phyloP scores from a whole-genome alignment of 2,888 invertebrate species.

The Agriotes lineatus region DNA sequence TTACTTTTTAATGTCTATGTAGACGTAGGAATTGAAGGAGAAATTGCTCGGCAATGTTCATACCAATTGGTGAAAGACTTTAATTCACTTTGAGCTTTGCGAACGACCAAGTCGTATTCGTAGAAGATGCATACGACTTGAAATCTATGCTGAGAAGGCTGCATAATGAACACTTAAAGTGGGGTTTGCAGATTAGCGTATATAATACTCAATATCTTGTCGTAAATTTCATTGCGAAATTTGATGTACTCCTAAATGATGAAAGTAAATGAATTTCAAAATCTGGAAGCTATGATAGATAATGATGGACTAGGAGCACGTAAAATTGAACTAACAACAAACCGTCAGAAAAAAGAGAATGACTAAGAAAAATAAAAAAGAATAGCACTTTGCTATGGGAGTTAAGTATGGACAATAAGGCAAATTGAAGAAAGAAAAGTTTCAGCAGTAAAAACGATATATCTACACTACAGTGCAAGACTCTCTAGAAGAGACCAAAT shows the following conservation, averaged over 20 bases:
- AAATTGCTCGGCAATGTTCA: background rate
- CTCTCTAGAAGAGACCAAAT: too few relatives aligned
- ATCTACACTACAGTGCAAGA: too few relatives aligned
- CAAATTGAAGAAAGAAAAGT: too few relatives aligned
- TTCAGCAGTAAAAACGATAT: too few relatives aligned
- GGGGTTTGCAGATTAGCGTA: too few relatives aligned
- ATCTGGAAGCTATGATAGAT: background rate
- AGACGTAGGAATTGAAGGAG: too few relatives aligned
- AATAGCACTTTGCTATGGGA: too few relatives aligned
- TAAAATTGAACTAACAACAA: background rate
- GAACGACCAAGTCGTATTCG: background rate
- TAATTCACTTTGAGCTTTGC: background rate
- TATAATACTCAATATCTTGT: background rate
- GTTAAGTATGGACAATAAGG: too few relatives aligned
- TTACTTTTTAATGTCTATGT: background rate
- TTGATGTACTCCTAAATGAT: too few relatives aligned
- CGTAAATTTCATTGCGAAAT: background rate
- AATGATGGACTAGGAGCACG: background rate
- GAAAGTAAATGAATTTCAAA: too few relatives aligned
- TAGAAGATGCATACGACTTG: background rate
- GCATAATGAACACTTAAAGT: background rate
- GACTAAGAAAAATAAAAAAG: too few relatives aligned
- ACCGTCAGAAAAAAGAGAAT: too few relatives aligned
- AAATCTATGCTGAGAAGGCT: background rate
- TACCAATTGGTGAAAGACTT: background rate